Evolutionary conservation across 2,888 invertebrate genomes (phyloP).

Genomic region (Iphiclides podalirius): DNA sequence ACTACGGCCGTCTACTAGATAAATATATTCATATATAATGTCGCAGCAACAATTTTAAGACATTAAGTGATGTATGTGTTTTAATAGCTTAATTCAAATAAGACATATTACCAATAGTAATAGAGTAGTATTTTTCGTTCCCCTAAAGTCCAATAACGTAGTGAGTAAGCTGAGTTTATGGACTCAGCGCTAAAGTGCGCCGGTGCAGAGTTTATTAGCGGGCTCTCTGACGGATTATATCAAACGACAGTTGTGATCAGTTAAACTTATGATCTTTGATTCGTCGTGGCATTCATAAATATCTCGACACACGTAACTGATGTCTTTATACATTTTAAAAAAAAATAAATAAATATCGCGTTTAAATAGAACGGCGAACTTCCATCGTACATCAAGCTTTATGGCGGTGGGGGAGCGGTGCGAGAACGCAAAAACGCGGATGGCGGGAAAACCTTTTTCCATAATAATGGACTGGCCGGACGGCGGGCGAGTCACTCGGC

Average conservation of each 20-base stretch:
- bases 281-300: too few species aligned
- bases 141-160: constrained; percentile 58
- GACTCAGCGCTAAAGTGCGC: constrained; percentile 45
- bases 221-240: constrained; percentile 14
- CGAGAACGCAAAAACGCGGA: constrained; percentile 49
- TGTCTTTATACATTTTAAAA: too few species aligned
- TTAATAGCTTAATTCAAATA: constrained; percentile 3
- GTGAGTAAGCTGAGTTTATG: constrained; percentile 73
- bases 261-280: too few species aligned
- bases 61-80: too few species aligned
- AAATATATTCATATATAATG: too few species aligned
- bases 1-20: too few species aligned
- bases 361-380: constrained; percentile 40
- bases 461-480: constrained; percentile 68
- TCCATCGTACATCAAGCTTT: constrained; percentile 59
- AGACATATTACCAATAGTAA: constrained; percentile 6
- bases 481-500: constrained; percentile 47
- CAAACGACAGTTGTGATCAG: too few species aligned
- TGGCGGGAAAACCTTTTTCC: constrained; percentile 54
- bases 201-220: constrained; percentile 48
- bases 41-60: too few species aligned
- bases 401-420: constrained; percentile 43
- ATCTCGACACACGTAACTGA: too few species aligned
- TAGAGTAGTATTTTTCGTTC: constrained; percentile 34
- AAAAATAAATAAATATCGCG: constrained; percentile 21